Base-by-base conservation (phyloP, 2,888 invertebrate genomes). In the Notocelia uddmanniana region DNA sequence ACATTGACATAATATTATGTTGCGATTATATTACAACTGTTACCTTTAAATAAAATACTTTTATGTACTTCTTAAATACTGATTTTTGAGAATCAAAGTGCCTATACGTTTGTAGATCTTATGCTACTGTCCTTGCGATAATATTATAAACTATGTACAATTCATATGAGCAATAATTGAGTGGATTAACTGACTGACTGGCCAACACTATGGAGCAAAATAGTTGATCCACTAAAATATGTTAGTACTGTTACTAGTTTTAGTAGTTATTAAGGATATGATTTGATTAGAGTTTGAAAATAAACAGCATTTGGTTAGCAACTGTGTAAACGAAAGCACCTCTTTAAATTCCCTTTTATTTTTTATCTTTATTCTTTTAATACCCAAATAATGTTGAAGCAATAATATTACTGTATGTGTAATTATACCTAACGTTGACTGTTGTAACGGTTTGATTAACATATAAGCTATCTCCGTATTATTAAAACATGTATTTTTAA, bases 161-260 rank as follows among this genome's bases (percentile, higher is more conserved):
- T 11, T 34, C 5, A 31, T 62, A 31, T 48, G 18, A 50, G 62
- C 45, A 48, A 18, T 63, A 18, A 34, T 6, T 50, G 31, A 31
- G 62, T 63, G 50, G 3, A 19, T 63, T 50, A 34, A 34, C 63
- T 63, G 50, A 55, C n/a, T 54, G 55, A 63, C 63, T 52, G 63
- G 15, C 41, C 18, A 63, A n/a, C 0, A n/a, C 9, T 34, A 13
- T 19, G 19, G 9, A 63, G 50, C 19, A 63, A 21, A 63, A 31
- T 26, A 21, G 62, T 50, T 62, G 31, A 19, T 31, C 31, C 18
- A 31, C 31, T 50, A 31, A 50, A 19, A 15, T 21, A 50, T 57
- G 57, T 34, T n/a, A 57, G 18, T 57, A 57, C 19, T 57, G 57
- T 34, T n/a, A 57, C 31, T 57, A 57, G 18, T 34, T 57, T 1